Evolutionary conservation across 2,113 vertebrate species (phyloP), one percentile per base, ranked within the genome.

Genomic region (Dicerorhinus sumatrensis): DNA sequence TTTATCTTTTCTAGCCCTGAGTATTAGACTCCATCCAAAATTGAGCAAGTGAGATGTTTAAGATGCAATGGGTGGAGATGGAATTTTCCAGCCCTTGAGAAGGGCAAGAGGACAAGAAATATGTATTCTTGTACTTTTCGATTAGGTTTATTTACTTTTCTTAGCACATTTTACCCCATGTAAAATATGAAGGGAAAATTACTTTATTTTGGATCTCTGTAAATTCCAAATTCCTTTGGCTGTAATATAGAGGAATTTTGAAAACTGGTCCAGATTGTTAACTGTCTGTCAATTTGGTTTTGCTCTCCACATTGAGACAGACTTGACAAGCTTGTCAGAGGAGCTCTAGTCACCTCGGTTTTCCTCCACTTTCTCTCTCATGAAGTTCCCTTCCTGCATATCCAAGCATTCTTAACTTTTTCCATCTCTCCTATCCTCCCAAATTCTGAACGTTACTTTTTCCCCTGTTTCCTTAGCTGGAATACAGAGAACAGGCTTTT

Each of bases 91-190:
- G 36, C 42, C 58, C 76, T 90, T 70, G n/a, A 80, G 65, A 77
- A 33, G 76, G 21, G 27, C 51, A 75, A 58, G 75, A 81, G 89
- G 46, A 96, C 23, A 80, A 72, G 62, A 92, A 39, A 36, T 39
- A 70, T 17, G 10, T 75, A 73, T 67, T 84, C 70, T 88, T 70
- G 8, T 62, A 54, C 67, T 69, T 90, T 89, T 48, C 48, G 31
- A 54, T 77, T 75, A 83, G 36, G 72, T 58, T 67, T 81, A 83
- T 83, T 97, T 46, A 51, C 65, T 94, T 94, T 82, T 63, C 75
- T 95, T 67, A 79, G 39, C 12, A 83, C 4, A 39, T 83, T 94
- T 70, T 54, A 31, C 7, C 7, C 36, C 48, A 58, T 5, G 5
- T 56, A 29, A 92, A 94, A 87, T 82, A 56, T 1, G 29, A 72